Percentiles rank a stretch among this genome's conserved stretches.
These are phyloP conservation scores for Pterostichus madidus DNA, from an alignment of 2,888 invertebrate genomes.

Conservation along the genomic window DNA sequence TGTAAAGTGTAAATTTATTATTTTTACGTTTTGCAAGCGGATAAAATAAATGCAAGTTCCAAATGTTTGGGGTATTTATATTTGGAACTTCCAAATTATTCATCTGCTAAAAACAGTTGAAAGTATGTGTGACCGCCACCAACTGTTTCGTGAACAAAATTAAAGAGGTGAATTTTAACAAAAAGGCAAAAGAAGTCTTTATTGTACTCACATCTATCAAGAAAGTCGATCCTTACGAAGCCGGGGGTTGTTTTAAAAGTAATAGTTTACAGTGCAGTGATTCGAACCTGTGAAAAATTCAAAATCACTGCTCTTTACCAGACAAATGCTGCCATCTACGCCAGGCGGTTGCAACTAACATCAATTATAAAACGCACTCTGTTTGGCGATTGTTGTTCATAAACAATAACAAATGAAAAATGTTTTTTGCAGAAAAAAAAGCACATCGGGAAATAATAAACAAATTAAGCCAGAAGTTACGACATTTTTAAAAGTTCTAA, in stretches of 20 bases:
- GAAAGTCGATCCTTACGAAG: too few species aligned
- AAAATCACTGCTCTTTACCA: slow-evolving; percentile 47
- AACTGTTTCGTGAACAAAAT: neutral
- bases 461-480: neutral
- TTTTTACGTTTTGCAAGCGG: too few species aligned
- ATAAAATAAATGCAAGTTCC: too few species aligned
- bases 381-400: neutral
- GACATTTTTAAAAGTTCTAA: slow-evolving; percentile 1
- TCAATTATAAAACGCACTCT: slow-evolving; percentile 28
- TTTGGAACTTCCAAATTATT: too few species aligned
- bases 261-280: slow-evolving; percentile 42
- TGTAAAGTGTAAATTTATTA: too few species aligned
- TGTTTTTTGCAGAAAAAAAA: too few species aligned
- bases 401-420: neutral
- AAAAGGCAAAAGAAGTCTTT: neutral
- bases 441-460: too few species aligned
- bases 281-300: slow-evolving; percentile 59
- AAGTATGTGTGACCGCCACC: neutral
- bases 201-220: slow-evolving; percentile 24
- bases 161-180: neutral
- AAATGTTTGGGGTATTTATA: too few species aligned
- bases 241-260: neutral
- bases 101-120: too few species aligned
- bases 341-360: slow-evolving; percentile 30
- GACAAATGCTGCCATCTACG: slow-evolving; percentile 10